Base-by-base conservation (phyloP, 2,797 vertebrate species). In the Phataginus tetradactyla region DNA sequence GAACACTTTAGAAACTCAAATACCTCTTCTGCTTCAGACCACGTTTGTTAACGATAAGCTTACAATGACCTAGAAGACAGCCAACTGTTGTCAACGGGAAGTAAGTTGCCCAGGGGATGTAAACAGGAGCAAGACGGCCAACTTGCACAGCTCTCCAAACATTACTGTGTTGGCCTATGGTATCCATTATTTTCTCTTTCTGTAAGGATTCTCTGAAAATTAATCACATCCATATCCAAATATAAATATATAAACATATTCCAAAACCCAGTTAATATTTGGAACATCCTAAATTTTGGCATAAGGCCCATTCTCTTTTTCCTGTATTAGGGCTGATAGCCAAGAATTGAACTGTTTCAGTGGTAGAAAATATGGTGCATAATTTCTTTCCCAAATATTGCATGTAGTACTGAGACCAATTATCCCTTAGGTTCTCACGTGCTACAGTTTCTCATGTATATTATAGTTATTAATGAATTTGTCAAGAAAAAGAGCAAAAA, bases 201-300 rank as follows among this genome's bases (percentile, higher is more conserved):
- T 37, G 25, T 63, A 72, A 69, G 27, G 90, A 59, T 92, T 81
- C 18, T 74, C 68, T 94, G 80, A 93, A 96, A 92, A 64, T 85
- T 88, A 94, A 81, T 88, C 85, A 96, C 27, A 39, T 49, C 2
- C 45, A 39, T 53, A 63, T 87, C 17, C 72, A 74, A 83, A 78
- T 71, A 59, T 68, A 87, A 94, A 86, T 59, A 90, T 32, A 78
- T 51, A 78, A 9, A 39, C 29, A 45, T 27, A 69, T 85, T 87
- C 6, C 23, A 95, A 97, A 95, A 49, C 23, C 2, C 42, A 68
- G 34, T 69, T 91, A 71, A 74, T 69, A 86, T 93, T 91, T 78
- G 32, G 34, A 72, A 57, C 23, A 57, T 3, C 39, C 57, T 81
- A 53, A 20, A 61, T 68, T 93, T 93, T 90, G 34, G 29, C 89